A percentile compares a stretch with the other conserved stretches of the same genome.
These are phyloP conservation scores for Drosophila suboccidentalis DNA, from an alignment of 2,888 invertebrate species.

Conservation along the genomic window DNA sequence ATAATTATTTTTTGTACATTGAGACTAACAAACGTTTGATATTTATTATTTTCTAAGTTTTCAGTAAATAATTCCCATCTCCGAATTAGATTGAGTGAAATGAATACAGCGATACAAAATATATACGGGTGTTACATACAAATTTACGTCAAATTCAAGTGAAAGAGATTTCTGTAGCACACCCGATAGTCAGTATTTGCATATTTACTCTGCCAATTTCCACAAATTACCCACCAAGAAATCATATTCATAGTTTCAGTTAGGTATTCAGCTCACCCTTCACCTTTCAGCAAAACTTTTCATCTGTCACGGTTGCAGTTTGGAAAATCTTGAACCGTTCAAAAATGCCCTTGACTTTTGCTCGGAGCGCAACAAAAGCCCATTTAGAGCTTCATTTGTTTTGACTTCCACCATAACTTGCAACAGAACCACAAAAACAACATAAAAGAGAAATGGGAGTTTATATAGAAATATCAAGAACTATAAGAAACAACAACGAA, in stretches of 20 bases:
- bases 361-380: constrained; percentile 12
- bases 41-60: no score
- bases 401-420: constrained; percentile 45
- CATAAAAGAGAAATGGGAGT: constrained; percentile 9
- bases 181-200: background rate
- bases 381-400: constrained; percentile 41
- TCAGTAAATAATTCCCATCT: no score
- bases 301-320: background rate
- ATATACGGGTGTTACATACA: no score
- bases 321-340: background rate
- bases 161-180: no score
- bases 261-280: background rate
- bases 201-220: background rate
- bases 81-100: no score
- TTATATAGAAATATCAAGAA: constrained; percentile 23
- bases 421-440: constrained; percentile 16
- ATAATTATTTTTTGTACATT: no score
- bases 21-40: no score
- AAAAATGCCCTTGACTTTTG: constrained; percentile 41
- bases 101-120: no score
- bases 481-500: constrained; percentile 37
- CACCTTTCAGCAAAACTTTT: background rate
- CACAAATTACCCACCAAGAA: background rate
- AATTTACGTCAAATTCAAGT: no score
- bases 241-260: background rate